phyloP scores from a whole-genome alignment of 2,888 invertebrate genomes.

The Drosophila sordidapex region DNA sequence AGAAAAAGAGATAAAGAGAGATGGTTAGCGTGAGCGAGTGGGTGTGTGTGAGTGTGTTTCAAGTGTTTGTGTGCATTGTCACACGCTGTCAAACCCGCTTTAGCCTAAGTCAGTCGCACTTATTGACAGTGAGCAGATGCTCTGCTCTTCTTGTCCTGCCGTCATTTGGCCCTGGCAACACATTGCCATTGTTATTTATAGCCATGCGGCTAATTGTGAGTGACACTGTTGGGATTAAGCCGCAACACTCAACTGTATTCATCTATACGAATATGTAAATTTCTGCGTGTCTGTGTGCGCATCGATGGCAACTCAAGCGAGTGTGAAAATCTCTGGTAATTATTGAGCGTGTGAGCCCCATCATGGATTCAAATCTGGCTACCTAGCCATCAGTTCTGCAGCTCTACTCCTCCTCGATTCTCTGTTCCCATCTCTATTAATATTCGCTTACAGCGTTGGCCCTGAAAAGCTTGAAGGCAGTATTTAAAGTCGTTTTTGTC shows the following conservation, averaged over 20 bases:
- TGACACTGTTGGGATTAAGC: conserved; percentile 58
- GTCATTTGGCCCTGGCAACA: conserved; percentile 17
- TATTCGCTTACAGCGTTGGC: conserved; percentile 36
- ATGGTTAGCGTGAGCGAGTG: conserved; percentile 5
- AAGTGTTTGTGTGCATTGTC: conserved; percentile 62
- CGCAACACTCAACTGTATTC: conserved; percentile 28
- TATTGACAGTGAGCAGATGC: conserved; percentile 55
- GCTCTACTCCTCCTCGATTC: background rate
- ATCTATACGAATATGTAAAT: conserved; percentile 27
- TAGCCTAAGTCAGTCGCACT: conserved; percentile 63
- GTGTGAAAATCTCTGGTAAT: conserved; percentile 66
- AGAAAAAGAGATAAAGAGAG: background rate
- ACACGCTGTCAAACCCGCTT: conserved; percentile 71
- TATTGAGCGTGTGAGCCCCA: conserved; percentile 27
- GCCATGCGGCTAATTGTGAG: conserved; percentile 75
- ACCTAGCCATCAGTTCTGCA: background rate
- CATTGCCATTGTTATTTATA: conserved; percentile 67
- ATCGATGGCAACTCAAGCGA: conserved; percentile 68
- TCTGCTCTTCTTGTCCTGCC: conserved; percentile 3
- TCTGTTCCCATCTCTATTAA: conserved; percentile 41
- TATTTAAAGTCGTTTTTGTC: conserved; percentile 17
- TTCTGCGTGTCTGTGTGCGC: conserved; percentile 20
- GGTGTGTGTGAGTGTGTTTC: conserved; percentile 21
- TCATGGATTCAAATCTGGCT: conserved; percentile 7
- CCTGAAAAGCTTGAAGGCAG: conserved; percentile 16